Base-by-base conservation (phyloP, 2,113 vertebrate genomes). In the Danionella cerebrum region DNA sequence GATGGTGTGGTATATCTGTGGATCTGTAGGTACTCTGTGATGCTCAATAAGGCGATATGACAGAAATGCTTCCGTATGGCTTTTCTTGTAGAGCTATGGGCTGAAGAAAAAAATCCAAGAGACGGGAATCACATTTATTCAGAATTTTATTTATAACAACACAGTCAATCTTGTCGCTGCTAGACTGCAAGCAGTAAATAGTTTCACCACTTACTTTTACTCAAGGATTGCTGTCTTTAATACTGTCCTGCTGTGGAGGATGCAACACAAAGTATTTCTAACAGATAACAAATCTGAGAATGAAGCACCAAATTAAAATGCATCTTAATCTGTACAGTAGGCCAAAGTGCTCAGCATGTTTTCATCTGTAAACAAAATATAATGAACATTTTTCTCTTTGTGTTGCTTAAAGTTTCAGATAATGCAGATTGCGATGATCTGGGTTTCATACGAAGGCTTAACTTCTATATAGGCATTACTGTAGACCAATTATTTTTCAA, bases 1-100 rank as follows among this genome's bases (percentile, higher is more conserved):
- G 84, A 88, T 86, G 85, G 77, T 73, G 74, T 77, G 83, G 75
- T 72, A 74, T 33, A 24, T 52, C 66, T 71, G 76, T 72, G 80
- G 80, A 81, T 73, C 74, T 82, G 77, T 79, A 81, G 75, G 78
- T 79, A 80, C n/a, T n/a, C n/a, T n/a, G n/a, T 68, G 27, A 21
- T 75, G 58, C 71, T 72, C 69, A 65, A 53, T 62, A 71, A 70
- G 78, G 78, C 77, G 79, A 62, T 2, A 67, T 41, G 73, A 67
- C 69, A 70, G 65, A 48, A 25, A 1, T 19, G 29, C 47, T 31
- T 54, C 11, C 16, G 9, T 29, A 24, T 38, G 41, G 58, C 31
- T 75, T 55, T 71, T 13, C 16, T 36, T 58, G 35, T 18, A 8
- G 22, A 48, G 39, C 44, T 48, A 27, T 18, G 53, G 29, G 48